A percentile compares a stretch with the other conserved stretches of the same genome.
phyloP scores from a whole-genome alignment of 2,888 invertebrate species.

The Sthenelais limicola region DNA sequence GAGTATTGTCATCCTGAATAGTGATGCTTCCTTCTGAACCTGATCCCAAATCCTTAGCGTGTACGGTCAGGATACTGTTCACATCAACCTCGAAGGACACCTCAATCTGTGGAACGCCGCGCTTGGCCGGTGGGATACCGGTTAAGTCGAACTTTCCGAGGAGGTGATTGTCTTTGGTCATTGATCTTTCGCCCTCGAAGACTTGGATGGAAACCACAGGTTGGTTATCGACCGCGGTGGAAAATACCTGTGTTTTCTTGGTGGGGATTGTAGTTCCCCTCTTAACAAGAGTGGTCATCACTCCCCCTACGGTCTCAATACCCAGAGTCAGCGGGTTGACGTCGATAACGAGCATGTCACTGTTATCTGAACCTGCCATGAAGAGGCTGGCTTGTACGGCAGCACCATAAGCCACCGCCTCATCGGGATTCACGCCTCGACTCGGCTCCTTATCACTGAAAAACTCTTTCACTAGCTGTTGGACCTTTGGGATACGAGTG shows the following conservation, averaged over 20 bases:
- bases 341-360: slow-evolving; percentile 95
- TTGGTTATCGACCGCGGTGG: slow-evolving; percentile 98
- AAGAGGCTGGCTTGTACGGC: slow-evolving; percentile 99
- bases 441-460: slow-evolving; percentile 97
- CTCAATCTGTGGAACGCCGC: slow-evolving; percentile 74
- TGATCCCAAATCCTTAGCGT: slow-evolving; percentile 99
- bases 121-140: slow-evolving; percentile 87
- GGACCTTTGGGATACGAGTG: slow-evolving; percentile 98
- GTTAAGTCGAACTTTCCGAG: slow-evolving; percentile 98
- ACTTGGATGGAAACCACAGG: slow-evolving; percentile 97
- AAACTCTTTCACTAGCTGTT: slow-evolving; percentile 78
- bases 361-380: slow-evolving; percentile 95
- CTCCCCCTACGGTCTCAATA: slow-evolving; percentile 99
- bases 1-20: slow-evolving; percentile 98
- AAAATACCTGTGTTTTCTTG: slow-evolving; percentile 99
- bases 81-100: slow-evolving; percentile 76
- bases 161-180: slow-evolving; percentile 99
- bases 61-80: slow-evolving; percentile 76
- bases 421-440: slow-evolving; percentile 98
- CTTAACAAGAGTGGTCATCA: slow-evolving; percentile 98
- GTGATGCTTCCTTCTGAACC: slow-evolving; percentile 99
- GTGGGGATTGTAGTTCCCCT: slow-evolving; percentile 99
- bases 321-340: slow-evolving; percentile 99
- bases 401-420: slow-evolving; percentile 98
- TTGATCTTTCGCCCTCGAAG: slow-evolving; percentile 98